Conservation (phyloP, 2,797 vertebrate genomes). For the Hypotaenidia philippensis region DNA sequence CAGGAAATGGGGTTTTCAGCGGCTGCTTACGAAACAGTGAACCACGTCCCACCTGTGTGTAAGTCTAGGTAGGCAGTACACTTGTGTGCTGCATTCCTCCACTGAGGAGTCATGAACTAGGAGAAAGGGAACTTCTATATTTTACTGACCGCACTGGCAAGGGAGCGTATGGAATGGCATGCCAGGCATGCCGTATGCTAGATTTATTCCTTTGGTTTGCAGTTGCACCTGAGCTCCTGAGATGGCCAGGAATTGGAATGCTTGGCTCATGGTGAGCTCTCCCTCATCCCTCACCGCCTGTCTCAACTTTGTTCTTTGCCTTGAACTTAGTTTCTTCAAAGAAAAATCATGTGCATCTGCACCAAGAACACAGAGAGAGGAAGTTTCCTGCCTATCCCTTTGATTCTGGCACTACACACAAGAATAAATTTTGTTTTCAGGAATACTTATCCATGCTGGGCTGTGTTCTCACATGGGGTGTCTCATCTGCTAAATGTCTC, state of each 20-base stretch:
- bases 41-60: fast-evolving
- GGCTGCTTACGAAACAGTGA: not conserved
- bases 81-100: fast-evolving
- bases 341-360: not conserved
- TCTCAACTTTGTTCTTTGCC: not conserved
- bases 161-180: not conserved
- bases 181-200: not conserved
- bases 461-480: fast-evolving
- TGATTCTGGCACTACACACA: not conserved
- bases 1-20: not conserved
- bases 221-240: fast-evolving
- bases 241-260: not conserved
- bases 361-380: not conserved
- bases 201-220: not conserved
- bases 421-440: not conserved
- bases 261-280: not conserved
- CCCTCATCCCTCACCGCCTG: too few species aligned
- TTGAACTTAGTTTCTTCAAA: not conserved
- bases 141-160: fast-evolving
- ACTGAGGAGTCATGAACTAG: not conserved
- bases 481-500: not conserved
- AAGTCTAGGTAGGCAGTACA: not conserved
- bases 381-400: not conserved
- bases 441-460: not conserved
- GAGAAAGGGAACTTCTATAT: not conserved